phyloP scores from a whole-genome alignment of 2,888 invertebrate species.

The Troides aeacus region DNA sequence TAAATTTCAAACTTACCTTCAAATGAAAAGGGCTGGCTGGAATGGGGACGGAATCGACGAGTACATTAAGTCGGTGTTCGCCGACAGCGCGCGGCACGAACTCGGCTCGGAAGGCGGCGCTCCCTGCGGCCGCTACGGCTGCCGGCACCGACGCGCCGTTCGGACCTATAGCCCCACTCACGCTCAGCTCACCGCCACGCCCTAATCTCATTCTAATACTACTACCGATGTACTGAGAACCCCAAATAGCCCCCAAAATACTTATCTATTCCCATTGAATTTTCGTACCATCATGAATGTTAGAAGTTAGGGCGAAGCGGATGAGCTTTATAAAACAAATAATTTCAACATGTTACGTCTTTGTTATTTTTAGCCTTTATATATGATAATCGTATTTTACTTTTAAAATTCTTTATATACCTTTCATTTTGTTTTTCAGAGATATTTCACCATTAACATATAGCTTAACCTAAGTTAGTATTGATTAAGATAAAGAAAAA shows the following conservation, averaged over 20 bases:
- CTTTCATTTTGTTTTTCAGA: not conserved
- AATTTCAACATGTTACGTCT: conserved; percentile 52
- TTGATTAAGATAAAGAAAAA: conserved; percentile 24
- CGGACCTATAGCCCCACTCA: conserved; percentile 84
- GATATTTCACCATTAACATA: not conserved
- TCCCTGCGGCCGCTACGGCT: conserved; percentile 90
- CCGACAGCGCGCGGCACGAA: conserved; percentile 95
- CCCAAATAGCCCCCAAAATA: conserved; percentile 9
- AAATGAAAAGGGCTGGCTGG: conserved; percentile 96
- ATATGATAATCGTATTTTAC: conserved; percentile 35
- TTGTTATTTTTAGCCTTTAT: conserved; percentile 23
- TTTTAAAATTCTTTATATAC: not conserved
- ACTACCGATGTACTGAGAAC: conserved; percentile 33
- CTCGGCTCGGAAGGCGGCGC: conserved; percentile 92
- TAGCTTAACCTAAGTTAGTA: conserved; percentile 33
- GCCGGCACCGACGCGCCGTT: conserved; percentile 94
- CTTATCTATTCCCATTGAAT: not conserved
- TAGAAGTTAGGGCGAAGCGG: conserved; percentile 78
- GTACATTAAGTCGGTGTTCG: conserved; percentile 93
- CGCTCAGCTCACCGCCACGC: conserved; percentile 71
- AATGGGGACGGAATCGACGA: conserved; percentile 89
- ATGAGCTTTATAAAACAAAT: conserved; percentile 57
- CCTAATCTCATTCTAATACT: conserved; percentile 47
- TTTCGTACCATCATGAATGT: conserved; percentile 45
- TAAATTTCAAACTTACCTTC: conserved; percentile 75